Base-by-base conservation (phyloP, 2,113 vertebrate species). In the Microtus richardsoni region DNA sequence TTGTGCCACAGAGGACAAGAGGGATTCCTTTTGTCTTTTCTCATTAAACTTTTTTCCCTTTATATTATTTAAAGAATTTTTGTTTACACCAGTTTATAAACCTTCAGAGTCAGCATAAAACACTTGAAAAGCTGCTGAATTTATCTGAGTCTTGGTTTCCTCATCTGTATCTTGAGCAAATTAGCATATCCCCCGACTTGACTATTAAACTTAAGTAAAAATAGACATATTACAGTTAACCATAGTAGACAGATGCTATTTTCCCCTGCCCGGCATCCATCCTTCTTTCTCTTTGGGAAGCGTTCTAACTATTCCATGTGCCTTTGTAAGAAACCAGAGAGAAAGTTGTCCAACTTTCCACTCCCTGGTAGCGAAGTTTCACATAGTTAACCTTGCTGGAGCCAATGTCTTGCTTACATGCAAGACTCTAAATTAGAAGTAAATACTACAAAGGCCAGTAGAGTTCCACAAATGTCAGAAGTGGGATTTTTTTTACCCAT, bases 401-500 rank as follows among this genome's bases (percentile, higher is more conserved):
- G 26, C 74, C 30, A n/a, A 21, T n/a, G 8, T 49, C 24, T 36
- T 14, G 7, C 62, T 75, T 95, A 17, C 41, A 22, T 58, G 44
- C 28, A 41, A 1, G 9, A n/a, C 14, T 49, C 26, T 28, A 44
- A 95, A 44, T 73, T 74, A 58, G 41, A n/a, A 91, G 4, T 24
- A 70, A 52, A 62, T 36, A 60, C 8, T 71, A 8, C n/a, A 58
- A 83, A 91, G 36, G 39, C 64, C n/a, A 66, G 30, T 60, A 62
- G 82, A 49, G 41, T 16, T 3, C 49, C 49, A 66, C 11, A 54
- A 39, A 79, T 0, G 1, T 26, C 7, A 13, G 19, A 21, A 13
- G 3, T 83, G n/a, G 9, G 5, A 10, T 8, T 8, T 12, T 49
- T 60, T 24, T 2, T 60, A 3, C 13, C 30, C 0, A 4, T 36